These are phyloP conservation scores for Columba livia DNA, from an alignment of 2,113 vertebrate genomes.

Conservation along the genomic window DNA sequence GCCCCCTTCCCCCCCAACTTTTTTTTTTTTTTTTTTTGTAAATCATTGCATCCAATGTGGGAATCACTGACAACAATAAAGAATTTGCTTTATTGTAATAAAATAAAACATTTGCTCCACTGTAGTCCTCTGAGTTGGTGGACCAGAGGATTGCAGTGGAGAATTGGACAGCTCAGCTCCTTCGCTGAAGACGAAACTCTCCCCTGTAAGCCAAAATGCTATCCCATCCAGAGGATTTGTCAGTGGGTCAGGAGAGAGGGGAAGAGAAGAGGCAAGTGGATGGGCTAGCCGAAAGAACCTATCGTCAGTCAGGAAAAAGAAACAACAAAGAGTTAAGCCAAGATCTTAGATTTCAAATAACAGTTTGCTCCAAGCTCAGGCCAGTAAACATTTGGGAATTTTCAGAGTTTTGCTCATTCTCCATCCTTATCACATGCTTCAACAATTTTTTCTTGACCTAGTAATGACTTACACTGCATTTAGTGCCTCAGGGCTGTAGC, in stretches of 20 bases:
- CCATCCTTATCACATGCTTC: background rate
- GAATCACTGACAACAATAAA: background rate
- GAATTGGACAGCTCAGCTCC: background rate
- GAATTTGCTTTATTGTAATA: background rate
- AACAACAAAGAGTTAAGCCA: background rate
- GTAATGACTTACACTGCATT: background rate
- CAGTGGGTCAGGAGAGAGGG: background rate
- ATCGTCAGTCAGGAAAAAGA: background rate
- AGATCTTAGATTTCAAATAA: background rate
- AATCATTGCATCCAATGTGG: background rate
- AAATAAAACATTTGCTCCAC: background rate
- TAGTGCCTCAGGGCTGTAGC: background rate
- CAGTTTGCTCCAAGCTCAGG: background rate
- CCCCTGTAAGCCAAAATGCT: background rate
- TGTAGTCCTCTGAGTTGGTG: background rate
- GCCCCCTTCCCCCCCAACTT: too few relatives aligned
- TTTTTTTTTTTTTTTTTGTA: too few relatives aligned
- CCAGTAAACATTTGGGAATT: background rate
- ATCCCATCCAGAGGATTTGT: background rate
- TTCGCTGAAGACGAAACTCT: background rate
- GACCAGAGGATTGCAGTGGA: background rate
- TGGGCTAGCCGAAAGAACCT: rapidly evolving
- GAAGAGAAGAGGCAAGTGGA: background rate
- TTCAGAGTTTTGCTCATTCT: background rate
- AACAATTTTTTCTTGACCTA: background rate